These are phyloP conservation scores for Poeciliopsis turneri DNA, from an alignment of 2,797 vertebrate genomes.

Conservation along the genomic window DNA sequence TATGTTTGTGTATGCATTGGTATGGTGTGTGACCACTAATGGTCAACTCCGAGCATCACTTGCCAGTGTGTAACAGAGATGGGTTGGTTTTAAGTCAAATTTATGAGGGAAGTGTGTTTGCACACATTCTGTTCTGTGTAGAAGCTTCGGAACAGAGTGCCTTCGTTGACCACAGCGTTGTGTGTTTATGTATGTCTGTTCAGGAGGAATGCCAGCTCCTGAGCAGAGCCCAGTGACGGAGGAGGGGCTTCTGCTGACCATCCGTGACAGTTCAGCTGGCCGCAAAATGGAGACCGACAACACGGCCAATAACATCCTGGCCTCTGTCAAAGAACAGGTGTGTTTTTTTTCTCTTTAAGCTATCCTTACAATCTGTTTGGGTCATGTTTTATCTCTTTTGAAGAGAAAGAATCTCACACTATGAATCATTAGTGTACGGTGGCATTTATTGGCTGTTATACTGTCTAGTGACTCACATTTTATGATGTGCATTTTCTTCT, in stretches of 20 bases:
- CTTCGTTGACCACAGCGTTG: conserved; percentile 47
- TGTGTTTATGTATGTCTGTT: conserved; percentile 39
- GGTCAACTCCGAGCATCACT: conserved; percentile 44
- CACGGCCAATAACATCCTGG: conserved; percentile 95
- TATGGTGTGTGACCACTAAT: conserved; percentile 49
- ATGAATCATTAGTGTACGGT: conserved; percentile 9
- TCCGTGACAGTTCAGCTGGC: conserved; percentile 82
- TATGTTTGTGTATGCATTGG: conserved; percentile 55
- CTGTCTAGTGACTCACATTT: conserved; percentile 19
- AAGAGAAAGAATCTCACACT: conserved; percentile 7
- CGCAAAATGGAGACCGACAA: conserved; percentile 89
- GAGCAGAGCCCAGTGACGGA: conserved; percentile 89
- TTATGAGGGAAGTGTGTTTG: conserved; percentile 35
- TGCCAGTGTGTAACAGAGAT: conserved; percentile 21
- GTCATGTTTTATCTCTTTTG: conserved; percentile 10
- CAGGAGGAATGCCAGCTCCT: conserved; percentile 96
- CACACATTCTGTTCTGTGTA: conserved; percentile 29
- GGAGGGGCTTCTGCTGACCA: conserved; percentile 86
- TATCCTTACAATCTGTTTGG: conserved; percentile 1
- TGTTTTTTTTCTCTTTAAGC: neutral
- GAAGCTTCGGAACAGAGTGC: conserved; percentile 24
- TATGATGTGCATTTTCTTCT: neutral
- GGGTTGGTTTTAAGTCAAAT: conserved; percentile 40
- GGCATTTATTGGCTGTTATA: conserved; percentile 14
- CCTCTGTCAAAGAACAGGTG: conserved; percentile 99